These are phyloP conservation scores for Itoplectis maculator DNA, from an alignment of 2,888 invertebrate species.

Conservation along the genomic window DNA sequence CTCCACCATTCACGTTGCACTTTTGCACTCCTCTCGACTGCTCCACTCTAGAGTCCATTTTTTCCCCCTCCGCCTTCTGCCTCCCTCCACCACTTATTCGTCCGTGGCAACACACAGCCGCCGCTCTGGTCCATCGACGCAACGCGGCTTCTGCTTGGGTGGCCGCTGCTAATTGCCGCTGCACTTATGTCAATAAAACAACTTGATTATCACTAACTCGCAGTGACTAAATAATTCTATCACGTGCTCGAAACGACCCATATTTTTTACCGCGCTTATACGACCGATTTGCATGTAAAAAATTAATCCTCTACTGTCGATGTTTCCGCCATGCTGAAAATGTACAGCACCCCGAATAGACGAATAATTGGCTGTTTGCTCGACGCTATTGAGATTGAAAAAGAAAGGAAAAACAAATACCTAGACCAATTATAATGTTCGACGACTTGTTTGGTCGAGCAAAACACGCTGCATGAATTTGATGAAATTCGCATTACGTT, in stretches of 20 bases:
- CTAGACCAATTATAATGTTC: no score
- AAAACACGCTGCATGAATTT: no score
- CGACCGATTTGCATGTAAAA: no score
- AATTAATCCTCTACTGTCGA: no score
- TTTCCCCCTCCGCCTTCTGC: neutral
- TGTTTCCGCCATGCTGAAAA: no score
- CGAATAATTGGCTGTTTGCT: no score
- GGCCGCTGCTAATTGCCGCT: conserved; percentile 11
- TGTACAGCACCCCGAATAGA: no score
- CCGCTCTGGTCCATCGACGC: neutral
- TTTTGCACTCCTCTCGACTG: conserved; percentile 21
- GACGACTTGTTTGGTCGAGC: no score
- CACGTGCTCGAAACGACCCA: neutral
- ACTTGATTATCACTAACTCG: neutral
- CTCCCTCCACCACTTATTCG: neutral
- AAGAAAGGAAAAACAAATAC: no score
- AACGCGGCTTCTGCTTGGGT: conserved; percentile 13
- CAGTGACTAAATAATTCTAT: neutral
- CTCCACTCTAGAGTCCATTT: conserved; percentile 20
- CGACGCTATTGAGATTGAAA: no score
- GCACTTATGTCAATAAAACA: conserved; percentile 7
- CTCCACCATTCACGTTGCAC: conserved; percentile 46
- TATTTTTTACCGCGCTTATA: no score
- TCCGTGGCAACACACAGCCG: neutral
- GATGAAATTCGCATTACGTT: no score